Conservation (phyloP, 2,888 invertebrate genomes). For the Ennomos fuscantarius region DNA sequence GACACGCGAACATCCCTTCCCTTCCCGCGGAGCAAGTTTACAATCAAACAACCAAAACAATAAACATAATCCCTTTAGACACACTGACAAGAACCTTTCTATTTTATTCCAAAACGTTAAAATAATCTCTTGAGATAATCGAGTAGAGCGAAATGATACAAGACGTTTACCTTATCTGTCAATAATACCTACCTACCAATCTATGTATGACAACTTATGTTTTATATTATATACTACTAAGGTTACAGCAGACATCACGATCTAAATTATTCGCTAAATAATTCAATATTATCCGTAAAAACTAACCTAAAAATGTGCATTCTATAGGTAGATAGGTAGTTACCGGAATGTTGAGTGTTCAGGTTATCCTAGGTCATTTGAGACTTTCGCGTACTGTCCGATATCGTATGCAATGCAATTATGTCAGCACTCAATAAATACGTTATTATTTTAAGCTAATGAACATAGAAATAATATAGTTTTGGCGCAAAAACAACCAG, state of each 20-base stretch:
- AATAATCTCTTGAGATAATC: slow-evolving; percentile 49
- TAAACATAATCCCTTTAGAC: slow-evolving; percentile 43
- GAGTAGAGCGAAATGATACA: slow-evolving; percentile 55
- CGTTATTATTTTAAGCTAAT: slow-evolving; percentile 42
- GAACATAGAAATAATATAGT: slow-evolving; percentile 44
- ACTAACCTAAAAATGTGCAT: slow-evolving; percentile 69
- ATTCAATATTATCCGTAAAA: slow-evolving; percentile 43
- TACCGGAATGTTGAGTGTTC: slow-evolving; percentile 62
- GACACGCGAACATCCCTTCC: slow-evolving; percentile 58
- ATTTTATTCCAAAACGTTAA: slow-evolving; percentile 41
- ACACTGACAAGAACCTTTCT: slow-evolving; percentile 49
- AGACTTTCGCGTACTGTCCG: slow-evolving; percentile 68
- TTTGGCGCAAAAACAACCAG: slow-evolving; percentile 54
- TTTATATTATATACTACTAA: slow-evolving; percentile 39
- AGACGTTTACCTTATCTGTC: slow-evolving; percentile 47
- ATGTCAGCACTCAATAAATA: slow-evolving; percentile 58
- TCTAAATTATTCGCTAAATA: slow-evolving; percentile 48
- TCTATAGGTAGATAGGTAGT: slow-evolving; percentile 36
- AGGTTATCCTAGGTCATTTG: slow-evolving; percentile 81
- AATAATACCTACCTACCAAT: slow-evolving; percentile 44
- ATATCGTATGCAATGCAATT: slow-evolving; percentile 59
- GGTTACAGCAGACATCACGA: neutral
- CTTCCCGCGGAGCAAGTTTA: slow-evolving; percentile 61
- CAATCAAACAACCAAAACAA: slow-evolving; percentile 59
- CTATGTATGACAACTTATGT: slow-evolving; percentile 30